These are phyloP conservation scores for Ondatra zibethicus DNA, from an alignment of 2,113 vertebrate species.

Conservation along the genomic window DNA sequence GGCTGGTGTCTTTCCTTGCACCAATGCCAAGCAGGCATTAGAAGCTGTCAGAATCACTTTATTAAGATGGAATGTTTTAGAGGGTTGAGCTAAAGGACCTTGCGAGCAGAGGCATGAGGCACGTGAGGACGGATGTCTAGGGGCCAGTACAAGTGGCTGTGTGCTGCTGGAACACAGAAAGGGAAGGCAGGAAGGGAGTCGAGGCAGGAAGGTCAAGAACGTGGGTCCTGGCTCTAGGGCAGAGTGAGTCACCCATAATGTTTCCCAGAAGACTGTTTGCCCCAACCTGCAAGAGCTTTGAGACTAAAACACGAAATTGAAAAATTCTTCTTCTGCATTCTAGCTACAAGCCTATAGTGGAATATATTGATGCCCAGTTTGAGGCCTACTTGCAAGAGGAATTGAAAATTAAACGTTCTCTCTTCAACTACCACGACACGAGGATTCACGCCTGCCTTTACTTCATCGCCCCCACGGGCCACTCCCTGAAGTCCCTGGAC, in stretches of 20 bases:
- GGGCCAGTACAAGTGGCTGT: too few species aligned
- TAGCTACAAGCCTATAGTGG: slow-evolving; percentile 91
- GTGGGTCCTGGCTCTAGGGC: not conserved
- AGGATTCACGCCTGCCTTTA: slow-evolving; percentile 90
- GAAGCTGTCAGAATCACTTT: not conserved
- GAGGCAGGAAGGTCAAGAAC: not conserved
- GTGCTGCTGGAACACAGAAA: not conserved
- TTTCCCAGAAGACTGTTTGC: not conserved
- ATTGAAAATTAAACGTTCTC: slow-evolving; percentile 89
- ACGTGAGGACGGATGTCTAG: fast-evolving
- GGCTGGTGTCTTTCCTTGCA: not conserved
- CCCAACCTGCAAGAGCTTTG: not conserved
- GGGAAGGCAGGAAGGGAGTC: not conserved
- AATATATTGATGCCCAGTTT: slow-evolving; percentile 91
- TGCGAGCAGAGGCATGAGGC: not conserved
- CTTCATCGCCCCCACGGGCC: slow-evolving; percentile 90
- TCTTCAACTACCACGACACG: slow-evolving; percentile 91
- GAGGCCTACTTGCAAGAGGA: slow-evolving; percentile 92
- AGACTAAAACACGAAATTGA: not conserved
- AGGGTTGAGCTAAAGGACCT: not conserved
- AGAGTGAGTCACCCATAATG: not conserved
- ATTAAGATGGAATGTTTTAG: not conserved
- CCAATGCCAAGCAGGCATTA: not conserved
- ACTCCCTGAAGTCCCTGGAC: slow-evolving; percentile 90
- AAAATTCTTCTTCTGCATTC: slow-evolving; percentile 20